Conservation (phyloP, 2,797 vertebrate species). For the Podarcis lilfordi region DNA sequence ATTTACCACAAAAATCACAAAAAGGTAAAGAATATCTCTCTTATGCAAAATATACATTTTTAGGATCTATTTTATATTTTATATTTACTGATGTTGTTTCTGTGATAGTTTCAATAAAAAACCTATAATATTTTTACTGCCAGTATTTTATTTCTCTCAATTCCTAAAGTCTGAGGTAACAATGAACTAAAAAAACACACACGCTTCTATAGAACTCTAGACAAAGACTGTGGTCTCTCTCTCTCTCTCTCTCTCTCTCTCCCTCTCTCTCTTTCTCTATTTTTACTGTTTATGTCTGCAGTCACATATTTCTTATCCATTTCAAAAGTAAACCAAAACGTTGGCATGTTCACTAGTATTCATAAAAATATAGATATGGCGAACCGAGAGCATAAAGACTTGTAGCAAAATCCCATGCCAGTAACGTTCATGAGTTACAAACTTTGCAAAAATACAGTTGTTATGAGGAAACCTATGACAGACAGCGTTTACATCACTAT, state of each 20-base stretch:
- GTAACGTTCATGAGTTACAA: constrained; percentile 57
- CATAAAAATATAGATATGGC: constrained; percentile 67
- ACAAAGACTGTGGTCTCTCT: constrained; percentile 55
- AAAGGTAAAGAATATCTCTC: constrained; percentile 85
- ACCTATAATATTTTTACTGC: constrained; percentile 73
- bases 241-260: too few relatives aligned
- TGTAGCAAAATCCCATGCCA: constrained; percentile 63
- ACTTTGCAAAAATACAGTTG: constrained; percentile 63
- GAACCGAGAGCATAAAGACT: constrained; percentile 68
- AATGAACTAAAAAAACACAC: constrained; percentile 67
- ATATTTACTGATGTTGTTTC: constrained; percentile 70
- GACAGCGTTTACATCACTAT: constrained; percentile 68
- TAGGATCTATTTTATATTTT: constrained; percentile 78
- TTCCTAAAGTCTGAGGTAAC: constrained; percentile 80
- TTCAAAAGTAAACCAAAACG: constrained; percentile 69
- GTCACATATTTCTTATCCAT: constrained; percentile 67
- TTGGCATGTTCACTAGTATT: constrained; percentile 70
- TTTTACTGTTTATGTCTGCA: constrained; percentile 60
- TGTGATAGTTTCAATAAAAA: constrained; percentile 72
- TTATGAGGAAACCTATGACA: constrained; percentile 69
- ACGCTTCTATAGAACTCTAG: constrained; percentile 66
- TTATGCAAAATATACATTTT: constrained; percentile 85
- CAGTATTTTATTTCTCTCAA: constrained; percentile 79
- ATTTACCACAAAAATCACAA: constrained; percentile 87
- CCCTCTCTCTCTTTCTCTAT: background rate